Percentiles rank a stretch among this genome's conserved stretches.
Conservation (phyloP, 2,113 vertebrate genomes). For the Plestiodon gilberti region DNA sequence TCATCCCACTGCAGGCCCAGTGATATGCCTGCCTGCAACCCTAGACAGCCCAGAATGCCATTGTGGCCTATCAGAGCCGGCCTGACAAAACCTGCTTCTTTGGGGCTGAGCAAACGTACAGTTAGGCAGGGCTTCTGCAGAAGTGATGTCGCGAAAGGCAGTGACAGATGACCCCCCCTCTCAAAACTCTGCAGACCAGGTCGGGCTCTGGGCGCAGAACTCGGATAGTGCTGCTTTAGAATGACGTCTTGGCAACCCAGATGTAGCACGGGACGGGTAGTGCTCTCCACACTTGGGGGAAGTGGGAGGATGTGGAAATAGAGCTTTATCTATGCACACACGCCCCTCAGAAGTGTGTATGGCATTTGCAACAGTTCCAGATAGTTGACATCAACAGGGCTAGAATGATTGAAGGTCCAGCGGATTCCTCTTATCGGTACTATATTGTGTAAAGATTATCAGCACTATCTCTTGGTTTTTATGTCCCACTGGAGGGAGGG, state of each 20-base stretch:
- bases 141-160: neutral
- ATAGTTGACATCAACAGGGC: too few relatives aligned
- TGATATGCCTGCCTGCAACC: too few relatives aligned
- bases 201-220: neutral
- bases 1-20: neutral
- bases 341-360: neutral
- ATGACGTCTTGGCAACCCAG: neutral
- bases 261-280: neutral
- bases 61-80: neutral
- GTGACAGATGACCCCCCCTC: too few relatives aligned
- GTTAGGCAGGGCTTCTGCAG: neutral
- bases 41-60: too few relatives aligned
- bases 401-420: neutral
- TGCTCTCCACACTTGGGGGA: neutral
- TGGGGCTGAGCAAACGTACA: too few relatives aligned
- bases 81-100: neutral
- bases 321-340: neutral
- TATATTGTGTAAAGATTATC: neutral
- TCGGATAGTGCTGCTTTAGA: too few relatives aligned
- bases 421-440: neutral
- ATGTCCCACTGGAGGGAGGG: too few relatives aligned
- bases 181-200: neutral
- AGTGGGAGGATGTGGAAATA: too few relatives aligned
- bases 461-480: neutral
- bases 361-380: neutral